These are phyloP conservation scores for Acanthoscelides obtectus DNA, from an alignment of 2,888 invertebrate genomes.

Conservation along the genomic window DNA sequence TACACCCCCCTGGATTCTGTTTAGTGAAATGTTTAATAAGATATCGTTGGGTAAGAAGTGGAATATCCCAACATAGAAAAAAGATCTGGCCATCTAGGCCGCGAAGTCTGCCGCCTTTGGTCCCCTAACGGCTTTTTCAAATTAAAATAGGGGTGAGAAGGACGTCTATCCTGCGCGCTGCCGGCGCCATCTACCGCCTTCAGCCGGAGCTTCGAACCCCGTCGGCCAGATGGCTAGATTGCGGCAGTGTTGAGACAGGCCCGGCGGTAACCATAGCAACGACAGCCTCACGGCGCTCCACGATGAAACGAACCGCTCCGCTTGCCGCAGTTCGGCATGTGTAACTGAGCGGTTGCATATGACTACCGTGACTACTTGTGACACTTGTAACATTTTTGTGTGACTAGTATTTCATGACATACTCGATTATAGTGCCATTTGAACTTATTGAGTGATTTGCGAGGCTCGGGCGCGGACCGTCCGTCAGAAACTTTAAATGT, in stretches of 20 bases:
- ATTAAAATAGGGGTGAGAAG: too few relatives aligned
- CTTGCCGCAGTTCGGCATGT: conserved; percentile 15
- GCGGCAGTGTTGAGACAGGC: conserved; percentile 16
- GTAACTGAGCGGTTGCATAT: background rate
- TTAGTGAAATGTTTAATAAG: too few relatives aligned
- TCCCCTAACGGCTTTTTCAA: background rate
- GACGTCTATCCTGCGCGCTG: too few relatives aligned
- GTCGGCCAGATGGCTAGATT: conserved; percentile 23
- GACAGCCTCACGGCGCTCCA: conserved; percentile 30
- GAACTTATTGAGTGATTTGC: background rate
- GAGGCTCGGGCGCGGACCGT: background rate
- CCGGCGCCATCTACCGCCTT: background rate
- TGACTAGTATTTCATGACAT: background rate
- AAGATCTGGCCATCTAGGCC: too few relatives aligned
- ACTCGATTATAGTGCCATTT: background rate
- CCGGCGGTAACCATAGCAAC: conserved; percentile 36
- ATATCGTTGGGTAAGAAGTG: too few relatives aligned
- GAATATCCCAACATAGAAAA: too few relatives aligned
- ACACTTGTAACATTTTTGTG: background rate
- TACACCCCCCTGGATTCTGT: too few relatives aligned
- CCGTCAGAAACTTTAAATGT: background rate
- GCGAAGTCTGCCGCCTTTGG: too few relatives aligned
- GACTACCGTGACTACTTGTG: background rate
- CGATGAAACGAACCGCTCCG: conserved; percentile 50
- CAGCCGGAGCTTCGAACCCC: background rate